Conservation (phyloP, 2,113 vertebrate species). For the Aphyosemion australe region DNA sequence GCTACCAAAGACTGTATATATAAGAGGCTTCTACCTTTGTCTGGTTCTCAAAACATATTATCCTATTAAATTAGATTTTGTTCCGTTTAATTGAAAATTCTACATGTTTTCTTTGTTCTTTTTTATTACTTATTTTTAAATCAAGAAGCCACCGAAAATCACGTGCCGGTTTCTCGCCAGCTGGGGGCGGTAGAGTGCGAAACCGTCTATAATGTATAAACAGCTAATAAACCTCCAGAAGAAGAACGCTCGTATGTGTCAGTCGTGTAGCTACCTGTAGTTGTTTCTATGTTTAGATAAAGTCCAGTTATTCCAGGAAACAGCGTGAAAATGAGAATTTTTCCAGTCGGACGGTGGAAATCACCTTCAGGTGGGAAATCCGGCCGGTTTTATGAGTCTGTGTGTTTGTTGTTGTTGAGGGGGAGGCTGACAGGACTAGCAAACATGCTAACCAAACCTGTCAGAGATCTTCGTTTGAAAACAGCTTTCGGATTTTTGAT, state of each 20-base stretch:
- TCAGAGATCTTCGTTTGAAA: not conserved
- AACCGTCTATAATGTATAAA: not conserved
- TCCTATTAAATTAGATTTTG: too few species aligned
- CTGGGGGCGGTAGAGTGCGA: constrained; percentile 2
- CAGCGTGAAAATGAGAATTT: not conserved
- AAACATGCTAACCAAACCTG: constrained; percentile 28
- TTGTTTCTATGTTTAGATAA: not conserved
- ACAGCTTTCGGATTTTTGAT: not conserved
- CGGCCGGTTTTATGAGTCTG: not conserved
- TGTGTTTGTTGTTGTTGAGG: not conserved
- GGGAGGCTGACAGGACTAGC: not conserved
- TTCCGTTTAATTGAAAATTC: too few species aligned
- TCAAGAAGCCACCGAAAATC: too few species aligned
- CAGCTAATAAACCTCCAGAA: not conserved
- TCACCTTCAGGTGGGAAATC: constrained; percentile 26
- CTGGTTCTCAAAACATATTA: too few species aligned
- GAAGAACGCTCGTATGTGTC: not conserved
- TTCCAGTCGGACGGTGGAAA: not conserved
- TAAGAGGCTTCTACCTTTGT: too few species aligned
- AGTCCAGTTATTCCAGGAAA: not conserved
- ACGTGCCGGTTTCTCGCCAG: not conserved
- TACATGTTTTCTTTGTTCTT: too few species aligned
- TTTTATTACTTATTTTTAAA: too few species aligned
- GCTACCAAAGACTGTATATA: too few species aligned
- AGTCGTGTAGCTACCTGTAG: not conserved